Evolutionary conservation across 2,888 invertebrate species (phyloP).

Genomic region (Nemotelus nigrinus): DNA sequence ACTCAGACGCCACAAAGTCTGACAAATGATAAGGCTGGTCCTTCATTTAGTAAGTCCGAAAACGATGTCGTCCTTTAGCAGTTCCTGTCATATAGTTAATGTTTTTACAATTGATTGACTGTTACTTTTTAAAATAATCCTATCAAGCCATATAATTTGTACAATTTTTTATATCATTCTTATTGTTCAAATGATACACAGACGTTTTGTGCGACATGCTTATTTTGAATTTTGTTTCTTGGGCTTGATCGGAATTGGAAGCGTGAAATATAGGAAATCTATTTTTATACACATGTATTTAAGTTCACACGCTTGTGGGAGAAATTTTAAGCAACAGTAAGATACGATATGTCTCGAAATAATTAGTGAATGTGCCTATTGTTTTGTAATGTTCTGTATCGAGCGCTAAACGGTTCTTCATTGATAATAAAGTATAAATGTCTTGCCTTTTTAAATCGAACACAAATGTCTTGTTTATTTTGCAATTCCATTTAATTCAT

Average conservation of each 20-base stretch:
- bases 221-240: not conserved
- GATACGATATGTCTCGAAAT: not conserved
- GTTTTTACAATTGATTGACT: no score
- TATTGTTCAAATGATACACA: not conserved
- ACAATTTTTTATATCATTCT: not conserved
- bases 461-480: not conserved
- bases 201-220: not conserved
- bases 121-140: no score
- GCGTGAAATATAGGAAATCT: not conserved
- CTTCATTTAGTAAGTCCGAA: constrained; percentile 51
- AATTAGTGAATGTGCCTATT: constrained; percentile 32
- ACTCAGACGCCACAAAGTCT: constrained; percentile 57
- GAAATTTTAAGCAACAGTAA: not conserved
- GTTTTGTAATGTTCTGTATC: constrained; percentile 11
- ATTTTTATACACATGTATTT: constrained; percentile 3
- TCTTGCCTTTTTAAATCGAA: constrained; percentile 28
- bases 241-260: no score
- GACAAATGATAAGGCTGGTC: constrained; percentile 54
- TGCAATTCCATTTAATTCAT: no score
- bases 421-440: constrained; percentile 13
- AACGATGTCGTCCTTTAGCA: constrained; percentile 38
- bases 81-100: no score
- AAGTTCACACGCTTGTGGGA: not conserved
- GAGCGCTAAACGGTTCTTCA: not conserved
- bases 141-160: not conserved